These are phyloP conservation scores for Tetragnatha versicolor DNA, from an alignment of 1,140 invertebrate genomes.

Conservation along the genomic window DNA sequence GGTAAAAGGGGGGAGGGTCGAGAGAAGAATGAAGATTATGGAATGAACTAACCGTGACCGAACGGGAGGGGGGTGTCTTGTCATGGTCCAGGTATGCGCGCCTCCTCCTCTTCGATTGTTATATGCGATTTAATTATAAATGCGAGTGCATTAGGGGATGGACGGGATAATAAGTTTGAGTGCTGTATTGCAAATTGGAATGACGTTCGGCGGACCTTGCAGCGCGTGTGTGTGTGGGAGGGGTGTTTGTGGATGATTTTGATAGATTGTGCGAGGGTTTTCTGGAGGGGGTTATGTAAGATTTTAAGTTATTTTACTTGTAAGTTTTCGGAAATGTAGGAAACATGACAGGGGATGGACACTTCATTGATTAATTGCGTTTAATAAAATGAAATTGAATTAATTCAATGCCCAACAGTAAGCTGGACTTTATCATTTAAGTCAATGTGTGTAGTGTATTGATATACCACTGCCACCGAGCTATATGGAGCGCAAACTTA, in stretches of 20 bases:
- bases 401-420: too few relatives aligned
- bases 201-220: background rate
- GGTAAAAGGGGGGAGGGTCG: conserved; percentile 12
- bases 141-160: conserved; percentile 16
- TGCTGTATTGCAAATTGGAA: conserved; percentile 2
- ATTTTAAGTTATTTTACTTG: too few relatives aligned
- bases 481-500: too few relatives aligned
- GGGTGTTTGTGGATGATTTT: background rate
- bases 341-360: too few relatives aligned
- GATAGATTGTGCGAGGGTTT: too few relatives aligned
- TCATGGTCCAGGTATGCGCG: conserved; percentile 35
- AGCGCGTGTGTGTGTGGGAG: background rate
- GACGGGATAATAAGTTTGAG: conserved; percentile 14
- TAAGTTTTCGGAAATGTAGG: too few relatives aligned
- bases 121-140: conserved; percentile 19
- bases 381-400: too few relatives aligned
- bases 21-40: conserved; percentile 44
- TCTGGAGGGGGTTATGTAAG: too few relatives aligned
- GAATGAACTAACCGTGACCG: conserved; percentile 41
- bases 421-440: too few relatives aligned
- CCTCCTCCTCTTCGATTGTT: background rate
- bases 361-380: too few relatives aligned
- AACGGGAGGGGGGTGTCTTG: background rate
- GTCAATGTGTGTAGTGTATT: too few relatives aligned
- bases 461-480: too few relatives aligned